phyloP scores from a whole-genome alignment of 1,140 invertebrate species.

The Oncopodura yosiiana region DNA sequence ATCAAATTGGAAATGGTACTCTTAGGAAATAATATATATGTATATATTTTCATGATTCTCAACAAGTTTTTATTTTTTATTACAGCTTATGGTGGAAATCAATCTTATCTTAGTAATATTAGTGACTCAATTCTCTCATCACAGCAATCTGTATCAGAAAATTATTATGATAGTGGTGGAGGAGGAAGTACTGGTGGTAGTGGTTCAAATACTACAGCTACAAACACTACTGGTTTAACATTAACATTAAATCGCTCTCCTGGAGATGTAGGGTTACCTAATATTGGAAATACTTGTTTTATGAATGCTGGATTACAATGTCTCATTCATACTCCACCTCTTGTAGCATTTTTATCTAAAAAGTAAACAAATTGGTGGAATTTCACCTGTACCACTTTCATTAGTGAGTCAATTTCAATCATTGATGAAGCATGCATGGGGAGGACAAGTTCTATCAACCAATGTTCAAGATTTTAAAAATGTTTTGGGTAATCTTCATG shows the following conservation, averaged over 20 bases:
- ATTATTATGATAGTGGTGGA: not conserved
- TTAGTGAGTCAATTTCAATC: conserved; percentile 44
- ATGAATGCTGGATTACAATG: conserved; percentile 62
- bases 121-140: not conserved
- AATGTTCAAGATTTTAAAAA: conserved; percentile 53
- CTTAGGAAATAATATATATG: not conserved
- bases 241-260: conserved; percentile 19
- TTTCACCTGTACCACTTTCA: conserved; percentile 36
- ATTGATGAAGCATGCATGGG: conserved; percentile 54
- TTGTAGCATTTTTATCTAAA: conserved; percentile 49
- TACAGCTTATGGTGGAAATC: conserved; percentile 29
- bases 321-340: conserved; percentile 47
- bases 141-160: not conserved
- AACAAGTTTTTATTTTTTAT: not conserved
- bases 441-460: conserved; percentile 49
- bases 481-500: conserved; percentile 50
- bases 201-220: not conserved
- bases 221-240: not conserved
- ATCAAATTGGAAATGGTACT: not conserved
- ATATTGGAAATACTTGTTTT: conserved; percentile 53
- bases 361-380: conserved; percentile 26
- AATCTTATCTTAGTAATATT: conserved; percentile 1
- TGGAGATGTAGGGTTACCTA: conserved; percentile 45
- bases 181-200: not conserved
- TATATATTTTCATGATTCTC: not conserved